Base-by-base conservation (phyloP, 1,140 invertebrate species). In the Ceratosolen fusciceps region DNA sequence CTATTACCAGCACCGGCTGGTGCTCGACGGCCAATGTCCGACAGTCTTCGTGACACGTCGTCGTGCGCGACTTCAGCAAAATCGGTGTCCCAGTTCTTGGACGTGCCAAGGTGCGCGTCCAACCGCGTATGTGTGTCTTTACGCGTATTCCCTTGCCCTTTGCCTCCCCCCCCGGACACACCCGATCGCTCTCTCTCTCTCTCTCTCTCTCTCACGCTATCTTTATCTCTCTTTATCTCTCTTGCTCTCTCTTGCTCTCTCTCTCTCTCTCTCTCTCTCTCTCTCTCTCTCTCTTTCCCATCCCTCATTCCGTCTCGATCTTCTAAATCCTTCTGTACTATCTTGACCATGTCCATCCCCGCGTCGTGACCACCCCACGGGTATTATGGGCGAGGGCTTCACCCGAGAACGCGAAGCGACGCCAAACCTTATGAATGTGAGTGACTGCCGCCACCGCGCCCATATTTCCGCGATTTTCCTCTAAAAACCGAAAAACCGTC, bases 21-120 rank as follows among this genome's bases (percentile, higher is more conserved):
- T 21, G 19, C 31, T 65, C 60, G 19, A n/a, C 80, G 74, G 56
- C 10, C 26, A 34, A 52, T 29, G 14, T 52, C 19, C 43, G 52
- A 83, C 62, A 60, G 83, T 86, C 83, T 84, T 85, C 49, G 74
- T 12, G 37, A 76, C 43, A 49, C 47, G 47, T 65, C 49, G 37
- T 29, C 10, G 47, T 24, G 58, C n/a, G 29, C n/a, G 29, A 19
- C 49, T 49, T 24, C 29, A 26, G n/a, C 3, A 62, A 52, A 4
- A 8, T 16, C 49, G 21, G 19, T 24, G 10, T 67, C 43, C n/a
- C n/a, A 31, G 12, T 2, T 58, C 37, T 29, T 21, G 10, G 0
- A 39, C 39, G 1, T 21, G n/a, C 7, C 67, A 43, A 60, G 26
- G 31, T 37, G 12, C n/a, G n/a, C 26, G 39, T 24, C 47, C n/a